These are phyloP conservation scores for Catagonus wagneri DNA, from an alignment of 2,113 vertebrate species.

Conservation along the genomic window DNA sequence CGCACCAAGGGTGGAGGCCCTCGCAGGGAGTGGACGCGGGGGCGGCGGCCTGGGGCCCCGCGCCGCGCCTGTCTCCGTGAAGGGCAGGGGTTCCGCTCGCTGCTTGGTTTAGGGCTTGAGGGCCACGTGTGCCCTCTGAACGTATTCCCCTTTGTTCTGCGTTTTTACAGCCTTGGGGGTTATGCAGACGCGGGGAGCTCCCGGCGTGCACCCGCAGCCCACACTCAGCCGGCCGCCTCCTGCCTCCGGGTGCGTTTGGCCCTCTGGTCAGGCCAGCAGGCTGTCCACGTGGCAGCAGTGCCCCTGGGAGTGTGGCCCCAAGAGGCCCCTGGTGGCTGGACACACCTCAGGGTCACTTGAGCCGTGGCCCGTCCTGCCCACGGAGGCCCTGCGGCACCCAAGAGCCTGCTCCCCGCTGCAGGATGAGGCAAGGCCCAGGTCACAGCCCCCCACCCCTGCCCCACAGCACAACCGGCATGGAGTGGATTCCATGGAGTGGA, in stretches of 20 bases:
- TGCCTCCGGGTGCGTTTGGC: rapidly evolving
- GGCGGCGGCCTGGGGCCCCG: not conserved
- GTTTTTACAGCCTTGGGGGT: too few species aligned
- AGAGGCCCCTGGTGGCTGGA: not conserved
- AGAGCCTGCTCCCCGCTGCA: not conserved
- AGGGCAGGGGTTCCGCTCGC: not conserved
- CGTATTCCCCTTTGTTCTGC: not conserved
- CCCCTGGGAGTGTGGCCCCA: not conserved
- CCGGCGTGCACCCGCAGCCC: not conserved
- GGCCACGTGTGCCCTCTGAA: rapidly evolving
- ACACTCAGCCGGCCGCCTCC: not conserved
- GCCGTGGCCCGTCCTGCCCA: not conserved
- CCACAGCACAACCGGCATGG: too few species aligned
- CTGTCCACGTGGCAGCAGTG: not conserved
- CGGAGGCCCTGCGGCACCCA: not conserved
- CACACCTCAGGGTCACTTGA: not conserved
- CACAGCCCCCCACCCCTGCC: not conserved
- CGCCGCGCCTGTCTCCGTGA: rapidly evolving
- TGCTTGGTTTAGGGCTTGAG: not conserved
- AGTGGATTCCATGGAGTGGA: too few species aligned
- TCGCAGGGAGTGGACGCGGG: rapidly evolving
- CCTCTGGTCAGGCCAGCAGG: not conserved
- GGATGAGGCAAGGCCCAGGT: rapidly evolving
- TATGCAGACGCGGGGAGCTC: not conserved
- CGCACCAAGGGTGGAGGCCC: rapidly evolving